Percentiles rank a stretch among this genome's conserved stretches.
These are phyloP conservation scores for Zapornia atra DNA, from an alignment of 2,113 vertebrate genomes.

Conservation along the genomic window DNA sequence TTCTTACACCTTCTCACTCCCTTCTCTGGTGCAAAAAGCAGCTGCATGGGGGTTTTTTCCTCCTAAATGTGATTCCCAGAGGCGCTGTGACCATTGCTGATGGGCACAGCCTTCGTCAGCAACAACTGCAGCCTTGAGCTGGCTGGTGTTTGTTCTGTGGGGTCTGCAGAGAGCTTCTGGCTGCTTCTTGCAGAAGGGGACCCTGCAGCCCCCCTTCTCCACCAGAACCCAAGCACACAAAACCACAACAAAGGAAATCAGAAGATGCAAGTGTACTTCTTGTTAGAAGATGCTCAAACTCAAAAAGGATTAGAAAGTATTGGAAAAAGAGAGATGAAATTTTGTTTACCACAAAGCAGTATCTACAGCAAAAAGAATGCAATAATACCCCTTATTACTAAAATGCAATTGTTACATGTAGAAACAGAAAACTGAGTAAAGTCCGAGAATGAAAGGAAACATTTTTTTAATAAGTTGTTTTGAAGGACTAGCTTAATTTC, in stretches of 20 bases:
- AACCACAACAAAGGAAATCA: not conserved
- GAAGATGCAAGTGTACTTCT: not conserved
- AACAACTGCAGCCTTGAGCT: too few relatives aligned
- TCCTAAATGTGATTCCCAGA: too few relatives aligned
- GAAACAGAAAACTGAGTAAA: not conserved
- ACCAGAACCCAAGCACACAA: too few relatives aligned
- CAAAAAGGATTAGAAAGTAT: not conserved
- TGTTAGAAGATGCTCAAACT: not conserved
- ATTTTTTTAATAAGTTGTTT: not conserved
- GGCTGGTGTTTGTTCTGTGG: too few relatives aligned
- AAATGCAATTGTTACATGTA: not conserved
- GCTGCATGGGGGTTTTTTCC: too few relatives aligned
- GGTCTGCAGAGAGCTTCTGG: too few relatives aligned
- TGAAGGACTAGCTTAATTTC: slow-evolving; percentile 8
- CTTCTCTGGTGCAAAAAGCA: too few relatives aligned
- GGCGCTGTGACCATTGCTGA: too few relatives aligned
- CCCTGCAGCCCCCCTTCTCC: too few relatives aligned
- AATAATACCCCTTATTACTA: not conserved
- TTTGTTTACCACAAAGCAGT: slow-evolving; percentile 6
- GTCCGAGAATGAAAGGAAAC: slow-evolving; percentile 23
- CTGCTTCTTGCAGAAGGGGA: too few relatives aligned
- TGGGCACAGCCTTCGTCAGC: too few relatives aligned
- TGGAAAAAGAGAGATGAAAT: not conserved
- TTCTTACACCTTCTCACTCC: too few relatives aligned
- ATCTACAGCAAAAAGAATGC: slow-evolving; percentile 22